Percentiles rank a stretch among this genome's conserved stretches.
phyloP scores from a whole-genome alignment of 2,113 vertebrate species.

The Eclectus roratus region DNA sequence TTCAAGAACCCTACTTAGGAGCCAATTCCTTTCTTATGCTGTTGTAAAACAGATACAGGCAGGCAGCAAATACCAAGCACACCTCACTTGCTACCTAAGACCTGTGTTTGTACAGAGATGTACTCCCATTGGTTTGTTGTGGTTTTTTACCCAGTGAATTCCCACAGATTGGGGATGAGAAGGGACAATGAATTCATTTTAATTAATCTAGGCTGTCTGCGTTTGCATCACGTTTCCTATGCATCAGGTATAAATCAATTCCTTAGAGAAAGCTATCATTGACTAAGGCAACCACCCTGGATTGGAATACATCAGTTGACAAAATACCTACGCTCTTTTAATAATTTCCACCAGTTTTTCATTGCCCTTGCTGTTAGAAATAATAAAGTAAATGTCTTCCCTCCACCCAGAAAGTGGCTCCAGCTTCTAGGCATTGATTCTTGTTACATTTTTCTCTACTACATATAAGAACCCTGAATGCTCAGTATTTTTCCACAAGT shows the following conservation, averaged over 20 bases:
- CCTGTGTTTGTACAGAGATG: neutral
- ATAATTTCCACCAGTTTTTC: neutral
- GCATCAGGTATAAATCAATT: neutral
- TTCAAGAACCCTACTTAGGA: neutral
- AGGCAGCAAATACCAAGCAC: neutral
- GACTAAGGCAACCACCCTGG: neutral
- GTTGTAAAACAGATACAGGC: neutral
- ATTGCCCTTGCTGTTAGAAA: neutral
- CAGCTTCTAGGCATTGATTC: neutral
- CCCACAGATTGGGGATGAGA: neutral
- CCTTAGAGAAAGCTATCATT: neutral
- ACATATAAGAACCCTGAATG: neutral
- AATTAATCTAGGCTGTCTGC: neutral
- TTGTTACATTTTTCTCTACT: neutral
- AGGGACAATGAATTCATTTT: neutral
- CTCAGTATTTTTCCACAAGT: neutral
- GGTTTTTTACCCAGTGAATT: neutral
- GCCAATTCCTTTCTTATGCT: neutral
- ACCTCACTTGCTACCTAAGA: neutral
- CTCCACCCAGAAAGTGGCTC: neutral
- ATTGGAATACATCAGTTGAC: neutral
- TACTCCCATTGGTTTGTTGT: neutral
- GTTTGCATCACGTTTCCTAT: neutral
- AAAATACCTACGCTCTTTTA: neutral
- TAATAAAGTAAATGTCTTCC: neutral